These are phyloP conservation scores for Penaeus vannamei DNA, from an alignment of 1,140 invertebrate species.

Conservation along the genomic window DNA sequence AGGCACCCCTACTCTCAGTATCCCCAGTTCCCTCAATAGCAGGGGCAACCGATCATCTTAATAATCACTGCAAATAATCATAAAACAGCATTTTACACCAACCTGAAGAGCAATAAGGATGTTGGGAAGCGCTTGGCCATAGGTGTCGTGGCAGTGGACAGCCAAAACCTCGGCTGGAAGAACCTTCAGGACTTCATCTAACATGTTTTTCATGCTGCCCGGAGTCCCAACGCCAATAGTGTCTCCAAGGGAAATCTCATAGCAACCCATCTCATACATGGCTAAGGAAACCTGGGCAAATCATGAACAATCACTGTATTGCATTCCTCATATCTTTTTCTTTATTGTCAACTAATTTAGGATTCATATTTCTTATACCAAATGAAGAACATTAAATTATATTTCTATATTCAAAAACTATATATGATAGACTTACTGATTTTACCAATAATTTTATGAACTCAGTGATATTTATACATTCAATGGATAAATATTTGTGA, in stretches of 20 bases:
- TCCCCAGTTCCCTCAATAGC: no score
- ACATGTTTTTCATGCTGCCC: constrained; percentile 82
- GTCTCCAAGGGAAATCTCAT: constrained; percentile 97
- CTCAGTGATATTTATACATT: no score
- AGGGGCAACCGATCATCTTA: no score
- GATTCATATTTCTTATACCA: no score
- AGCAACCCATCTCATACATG: constrained; percentile 88
- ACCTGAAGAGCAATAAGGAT: constrained; percentile 85
- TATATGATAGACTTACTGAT: no score
- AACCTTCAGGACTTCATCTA: constrained; percentile 81
- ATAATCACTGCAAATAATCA: no score
- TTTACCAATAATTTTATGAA: no score
- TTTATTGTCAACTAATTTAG: not conserved
- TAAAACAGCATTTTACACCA: not conserved
- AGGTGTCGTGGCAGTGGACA: constrained; percentile 98
- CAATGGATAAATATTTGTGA: no score
- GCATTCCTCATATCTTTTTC: not conserved
- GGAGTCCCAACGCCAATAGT: constrained; percentile 97
- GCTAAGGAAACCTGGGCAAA: constrained; percentile 76
- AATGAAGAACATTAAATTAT: no score
- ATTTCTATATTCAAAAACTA: no score
- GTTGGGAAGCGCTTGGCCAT: constrained; percentile 96
- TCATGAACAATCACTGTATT: not conserved
- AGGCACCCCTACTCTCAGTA: no score
- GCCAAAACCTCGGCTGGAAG: constrained; percentile 83